Percentiles rank a stretch among this genome's conserved stretches.
phyloP scores from a whole-genome alignment of 2,797 vertebrate species.

The Sebastes itinus region DNA sequence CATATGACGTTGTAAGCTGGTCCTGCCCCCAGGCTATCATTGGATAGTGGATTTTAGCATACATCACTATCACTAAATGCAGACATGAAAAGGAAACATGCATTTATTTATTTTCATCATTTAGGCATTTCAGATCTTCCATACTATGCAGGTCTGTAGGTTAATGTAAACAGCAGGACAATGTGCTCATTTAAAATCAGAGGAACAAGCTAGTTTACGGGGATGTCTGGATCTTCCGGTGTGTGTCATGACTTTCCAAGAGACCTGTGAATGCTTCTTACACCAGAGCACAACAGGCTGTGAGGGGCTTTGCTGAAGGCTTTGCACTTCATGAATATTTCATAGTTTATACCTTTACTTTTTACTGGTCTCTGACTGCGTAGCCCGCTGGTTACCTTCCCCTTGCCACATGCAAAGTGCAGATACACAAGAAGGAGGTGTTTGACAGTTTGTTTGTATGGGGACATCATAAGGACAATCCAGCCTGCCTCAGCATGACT shows the following conservation, averaged over 20 bases:
- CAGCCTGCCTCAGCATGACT: slow-evolving; percentile 45
- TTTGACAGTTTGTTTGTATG: slow-evolving; percentile 54
- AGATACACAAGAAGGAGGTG: slow-evolving; percentile 39
- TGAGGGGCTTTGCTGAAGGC: slow-evolving; percentile 54
- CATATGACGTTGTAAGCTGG: background rate
- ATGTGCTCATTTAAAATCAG: slow-evolving; percentile 42
- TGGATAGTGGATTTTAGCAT: background rate
- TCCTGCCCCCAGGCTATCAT: background rate
- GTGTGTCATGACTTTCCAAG: slow-evolving; percentile 43
- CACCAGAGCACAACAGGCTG: slow-evolving; percentile 44
- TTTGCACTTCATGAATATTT: slow-evolving; percentile 74
- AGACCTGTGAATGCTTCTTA: slow-evolving; percentile 36
- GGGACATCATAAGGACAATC: slow-evolving; percentile 48
- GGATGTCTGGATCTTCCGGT: slow-evolving; percentile 1
- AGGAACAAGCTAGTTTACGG: slow-evolving; percentile 22
- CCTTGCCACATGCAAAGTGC: slow-evolving; percentile 54
- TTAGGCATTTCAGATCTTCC: background rate
- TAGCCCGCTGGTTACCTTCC: slow-evolving; percentile 49
- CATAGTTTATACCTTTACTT: slow-evolving; percentile 55
- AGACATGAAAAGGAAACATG: background rate
- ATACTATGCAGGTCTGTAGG: background rate
- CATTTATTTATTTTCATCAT: background rate
- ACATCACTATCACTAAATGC: background rate
- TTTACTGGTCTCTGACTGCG: slow-evolving; percentile 45
- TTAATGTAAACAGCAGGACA: slow-evolving; percentile 12